phyloP scores from a whole-genome alignment of 2,113 vertebrate genomes.

The Gasterosteus nipponicus region DNA sequence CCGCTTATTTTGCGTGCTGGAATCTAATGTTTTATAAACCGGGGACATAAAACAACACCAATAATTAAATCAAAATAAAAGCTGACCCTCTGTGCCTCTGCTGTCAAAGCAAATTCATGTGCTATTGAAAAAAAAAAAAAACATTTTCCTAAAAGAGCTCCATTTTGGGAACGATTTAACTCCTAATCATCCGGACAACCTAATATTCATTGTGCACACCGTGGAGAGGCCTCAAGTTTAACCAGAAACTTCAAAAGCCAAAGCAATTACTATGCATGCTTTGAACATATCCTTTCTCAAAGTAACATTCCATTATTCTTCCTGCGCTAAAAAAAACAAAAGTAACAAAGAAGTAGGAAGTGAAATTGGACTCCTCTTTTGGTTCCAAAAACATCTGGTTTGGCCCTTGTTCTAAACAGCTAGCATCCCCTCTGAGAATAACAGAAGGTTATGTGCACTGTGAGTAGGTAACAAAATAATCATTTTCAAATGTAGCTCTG shows the following conservation, averaged over 20 bases:
- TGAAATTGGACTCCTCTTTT: constrained; percentile 73
- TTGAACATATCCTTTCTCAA: constrained; percentile 74
- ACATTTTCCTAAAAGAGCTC: constrained; percentile 53
- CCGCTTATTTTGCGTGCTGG: constrained; percentile 40
- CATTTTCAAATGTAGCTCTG: constrained; percentile 79
- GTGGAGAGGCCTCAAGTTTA: constrained; percentile 54
- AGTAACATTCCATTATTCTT: constrained; percentile 72
- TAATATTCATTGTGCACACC: constrained; percentile 56
- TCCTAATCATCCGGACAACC: constrained; percentile 54
- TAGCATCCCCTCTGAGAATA: constrained; percentile 74
- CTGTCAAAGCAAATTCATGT: constrained; percentile 70
- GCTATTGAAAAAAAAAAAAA: constrained; percentile 37
- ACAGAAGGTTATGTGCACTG: constrained; percentile 65
- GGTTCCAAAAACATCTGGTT: constrained; percentile 77
- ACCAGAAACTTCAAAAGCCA: constrained; percentile 69
- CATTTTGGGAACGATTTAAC: constrained; percentile 60
- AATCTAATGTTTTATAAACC: constrained; percentile 41
- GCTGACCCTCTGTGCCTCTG: constrained; percentile 52
- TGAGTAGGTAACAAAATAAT: constrained; percentile 78
- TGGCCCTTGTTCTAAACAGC: constrained; percentile 72
- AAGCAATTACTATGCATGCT: constrained; percentile 73
- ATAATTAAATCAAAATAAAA: constrained; percentile 75
- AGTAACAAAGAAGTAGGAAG: constrained; percentile 70
- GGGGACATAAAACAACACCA: constrained; percentile 65
- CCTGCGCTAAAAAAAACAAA: constrained; percentile 70